phyloP scores from a whole-genome alignment of 2,888 invertebrate species.

The Argyresthia albistria region DNA sequence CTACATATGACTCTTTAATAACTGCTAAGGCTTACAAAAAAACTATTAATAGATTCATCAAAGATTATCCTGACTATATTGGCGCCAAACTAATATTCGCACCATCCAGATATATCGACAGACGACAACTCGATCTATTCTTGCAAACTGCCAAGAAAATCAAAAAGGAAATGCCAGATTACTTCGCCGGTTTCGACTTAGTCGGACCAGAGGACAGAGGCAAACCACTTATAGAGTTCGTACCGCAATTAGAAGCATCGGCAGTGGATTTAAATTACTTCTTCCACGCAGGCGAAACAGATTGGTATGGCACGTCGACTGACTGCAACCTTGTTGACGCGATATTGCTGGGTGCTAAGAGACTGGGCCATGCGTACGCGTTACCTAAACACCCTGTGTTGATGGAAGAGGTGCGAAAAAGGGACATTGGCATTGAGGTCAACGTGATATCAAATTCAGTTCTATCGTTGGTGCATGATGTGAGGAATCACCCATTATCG shows the following conservation, averaged over 20 bases:
- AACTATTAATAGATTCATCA: conserved; percentile 68
- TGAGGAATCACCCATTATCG: conserved; percentile 83
- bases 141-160: conserved; percentile 43
- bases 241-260: conserved; percentile 62
- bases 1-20: conserved; percentile 60
- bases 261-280: conserved; percentile 74
- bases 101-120: conserved; percentile 62
- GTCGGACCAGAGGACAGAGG: conserved; percentile 86
- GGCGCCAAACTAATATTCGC: conserved; percentile 81
- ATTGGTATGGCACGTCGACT: conserved; percentile 77
- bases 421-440: conserved; percentile 80
- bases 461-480: conserved; percentile 77
- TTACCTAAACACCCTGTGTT: conserved; percentile 80
- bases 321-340: conserved; percentile 86
- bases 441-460: conserved; percentile 87
- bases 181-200: conserved; percentile 84
- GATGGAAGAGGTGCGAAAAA: conserved; percentile 66
- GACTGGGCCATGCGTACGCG: conserved; percentile 86
- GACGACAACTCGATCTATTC: conserved; percentile 45
- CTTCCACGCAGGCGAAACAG: conserved; percentile 88
- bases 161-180: conserved; percentile 70
- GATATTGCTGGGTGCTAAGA: conserved; percentile 78
- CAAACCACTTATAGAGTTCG: conserved; percentile 73
- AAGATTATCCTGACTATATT: conserved; percentile 75
- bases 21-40: conserved; percentile 73